phyloP scores from a whole-genome alignment of 2,113 vertebrate species.

The Synodontis membranacea region DNA sequence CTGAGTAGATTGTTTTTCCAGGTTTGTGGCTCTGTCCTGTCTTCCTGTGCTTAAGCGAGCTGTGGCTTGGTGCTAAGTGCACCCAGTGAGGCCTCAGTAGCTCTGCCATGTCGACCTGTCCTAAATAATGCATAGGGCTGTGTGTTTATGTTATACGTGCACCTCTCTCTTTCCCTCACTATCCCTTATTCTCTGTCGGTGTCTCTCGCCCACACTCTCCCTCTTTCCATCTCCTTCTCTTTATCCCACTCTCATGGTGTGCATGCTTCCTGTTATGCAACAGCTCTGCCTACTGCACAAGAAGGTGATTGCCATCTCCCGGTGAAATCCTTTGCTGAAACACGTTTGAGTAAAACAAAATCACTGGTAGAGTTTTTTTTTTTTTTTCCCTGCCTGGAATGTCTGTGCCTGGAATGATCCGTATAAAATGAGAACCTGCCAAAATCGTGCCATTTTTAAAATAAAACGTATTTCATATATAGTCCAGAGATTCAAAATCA shows the following conservation, averaged over 20 bases:
- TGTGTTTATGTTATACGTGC: constrained; percentile 28
- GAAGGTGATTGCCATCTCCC: constrained; percentile 42
- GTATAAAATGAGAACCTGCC: background rate
- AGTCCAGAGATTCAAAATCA: background rate
- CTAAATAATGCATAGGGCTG: constrained; percentile 51
- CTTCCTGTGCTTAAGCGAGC: constrained; percentile 31
- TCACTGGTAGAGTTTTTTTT: background rate
- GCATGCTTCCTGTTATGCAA: constrained; percentile 50
- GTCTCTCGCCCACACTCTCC: constrained; percentile 23
- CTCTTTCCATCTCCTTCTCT: constrained; percentile 29
- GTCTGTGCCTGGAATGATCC: background rate
- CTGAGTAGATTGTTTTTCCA: background rate
- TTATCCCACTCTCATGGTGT: constrained; percentile 38
- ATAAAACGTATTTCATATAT: constrained; percentile 3
- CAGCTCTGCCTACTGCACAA: constrained; percentile 34
- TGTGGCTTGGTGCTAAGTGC: constrained; percentile 42
- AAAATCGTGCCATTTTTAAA: background rate
- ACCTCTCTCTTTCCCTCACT: background rate
- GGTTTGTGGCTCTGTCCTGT: background rate
- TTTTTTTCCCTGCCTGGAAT: background rate
- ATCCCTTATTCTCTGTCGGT: background rate
- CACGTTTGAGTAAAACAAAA: constrained; percentile 9
- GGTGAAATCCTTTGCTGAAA: constrained; percentile 29
- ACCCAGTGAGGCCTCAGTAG: constrained; percentile 13
- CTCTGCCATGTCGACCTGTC: constrained; percentile 23